phyloP scores from a whole-genome alignment of 2,797 vertebrate genomes.

The Somateria mollissima region DNA sequence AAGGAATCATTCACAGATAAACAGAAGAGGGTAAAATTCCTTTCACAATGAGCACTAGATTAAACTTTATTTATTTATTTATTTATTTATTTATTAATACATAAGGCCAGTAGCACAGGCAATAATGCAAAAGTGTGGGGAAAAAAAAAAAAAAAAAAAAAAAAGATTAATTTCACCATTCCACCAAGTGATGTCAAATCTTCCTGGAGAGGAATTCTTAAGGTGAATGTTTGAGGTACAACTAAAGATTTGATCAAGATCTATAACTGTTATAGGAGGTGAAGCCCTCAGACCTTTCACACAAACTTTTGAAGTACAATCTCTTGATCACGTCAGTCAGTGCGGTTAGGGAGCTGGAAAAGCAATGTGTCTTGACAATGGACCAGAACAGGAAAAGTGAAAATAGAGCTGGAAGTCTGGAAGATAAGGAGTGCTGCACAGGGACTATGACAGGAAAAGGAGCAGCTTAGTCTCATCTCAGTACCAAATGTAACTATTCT shows the following conservation, averaged over 20 bases:
- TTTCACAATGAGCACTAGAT: not conserved
- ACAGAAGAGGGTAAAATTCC: accelerated
- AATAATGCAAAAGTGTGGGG: not conserved
- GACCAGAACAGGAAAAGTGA: not conserved
- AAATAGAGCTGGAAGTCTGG: not conserved
- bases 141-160: not conserved
- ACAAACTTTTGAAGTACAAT: not conserved
- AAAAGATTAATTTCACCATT: not conserved
- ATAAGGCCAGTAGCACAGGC: accelerated
- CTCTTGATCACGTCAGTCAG: not conserved
- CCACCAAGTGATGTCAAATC: not conserved
- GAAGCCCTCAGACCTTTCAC: not conserved
- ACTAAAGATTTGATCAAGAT: not conserved
- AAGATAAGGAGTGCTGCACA: not conserved
- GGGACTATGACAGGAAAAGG: not conserved
- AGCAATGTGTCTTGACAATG: not conserved
- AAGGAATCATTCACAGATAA: not conserved
- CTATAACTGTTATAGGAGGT: not conserved
- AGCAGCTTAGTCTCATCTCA: not conserved
- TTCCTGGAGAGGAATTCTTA: not conserved
- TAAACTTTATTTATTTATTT: no score
- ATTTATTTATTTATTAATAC: no score
- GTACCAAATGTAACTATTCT: not conserved
- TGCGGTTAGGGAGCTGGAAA: not conserved
- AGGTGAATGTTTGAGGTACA: not conserved